These are phyloP conservation scores for Hormaphis cornu DNA, from an alignment of 1,140 invertebrate genomes.

Conservation along the genomic window DNA sequence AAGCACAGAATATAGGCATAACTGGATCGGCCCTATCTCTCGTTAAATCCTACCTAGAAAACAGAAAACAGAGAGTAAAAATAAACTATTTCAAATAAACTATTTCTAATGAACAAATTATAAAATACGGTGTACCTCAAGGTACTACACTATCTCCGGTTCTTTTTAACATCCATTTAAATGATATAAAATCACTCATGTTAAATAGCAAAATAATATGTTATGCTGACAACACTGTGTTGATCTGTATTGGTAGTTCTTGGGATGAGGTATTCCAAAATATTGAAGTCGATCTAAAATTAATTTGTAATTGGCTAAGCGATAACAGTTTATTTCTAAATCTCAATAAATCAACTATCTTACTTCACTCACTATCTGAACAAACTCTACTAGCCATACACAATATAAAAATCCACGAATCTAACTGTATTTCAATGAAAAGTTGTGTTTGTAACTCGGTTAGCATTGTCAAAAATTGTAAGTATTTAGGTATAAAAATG, in stretches of 20 bases:
- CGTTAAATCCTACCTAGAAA: background rate
- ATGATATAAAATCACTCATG: background rate
- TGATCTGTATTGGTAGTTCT: background rate
- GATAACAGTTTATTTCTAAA: too few species aligned
- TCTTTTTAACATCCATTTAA: background rate
- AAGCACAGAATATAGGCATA: background rate
- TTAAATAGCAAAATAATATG: constrained; percentile 1
- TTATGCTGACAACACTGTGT: background rate
- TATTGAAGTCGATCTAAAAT: background rate
- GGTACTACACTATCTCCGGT: background rate
- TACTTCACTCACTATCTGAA: background rate
- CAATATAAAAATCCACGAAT: background rate
- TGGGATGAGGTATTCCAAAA: background rate
- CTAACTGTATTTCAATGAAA: background rate
- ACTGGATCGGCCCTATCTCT: background rate
- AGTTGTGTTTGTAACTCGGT: background rate
- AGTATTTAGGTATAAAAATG: background rate
- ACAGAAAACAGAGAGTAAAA: background rate
- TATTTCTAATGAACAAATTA: background rate
- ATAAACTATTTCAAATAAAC: background rate
- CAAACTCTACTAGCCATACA: background rate
- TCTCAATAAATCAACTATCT: background rate
- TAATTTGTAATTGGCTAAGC: background rate
- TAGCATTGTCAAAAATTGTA: background rate
- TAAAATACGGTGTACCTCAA: background rate